Percentiles rank a stretch among this genome's conserved stretches.
phyloP scores from a whole-genome alignment of 2,888 invertebrate genomes.

The Caenorhabditis sp. region DNA sequence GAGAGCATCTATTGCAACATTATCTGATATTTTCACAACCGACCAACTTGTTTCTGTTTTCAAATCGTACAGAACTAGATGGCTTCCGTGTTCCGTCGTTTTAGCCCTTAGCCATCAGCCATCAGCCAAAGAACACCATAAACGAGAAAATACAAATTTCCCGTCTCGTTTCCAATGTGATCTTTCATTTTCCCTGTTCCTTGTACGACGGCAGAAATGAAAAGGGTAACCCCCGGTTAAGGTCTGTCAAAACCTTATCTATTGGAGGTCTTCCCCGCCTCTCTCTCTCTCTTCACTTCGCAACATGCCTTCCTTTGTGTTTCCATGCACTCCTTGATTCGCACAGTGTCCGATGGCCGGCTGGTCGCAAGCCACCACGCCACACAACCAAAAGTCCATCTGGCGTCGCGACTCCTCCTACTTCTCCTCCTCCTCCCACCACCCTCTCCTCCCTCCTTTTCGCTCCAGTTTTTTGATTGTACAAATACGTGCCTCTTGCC shows the following conservation, averaged over 20 bases:
- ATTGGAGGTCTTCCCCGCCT: constrained; percentile 7
- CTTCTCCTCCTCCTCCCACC: too few species aligned
- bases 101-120: too few species aligned
- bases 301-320: constrained; percentile 58
- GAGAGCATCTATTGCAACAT: constrained; percentile 51
- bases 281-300: constrained; percentile 24
- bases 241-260: constrained; percentile 5
- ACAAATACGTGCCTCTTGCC: constrained; percentile 44
- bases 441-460: constrained; percentile 27
- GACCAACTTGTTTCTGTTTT: too few species aligned
- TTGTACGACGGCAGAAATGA: constrained; percentile 12
- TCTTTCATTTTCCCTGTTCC: constrained; percentile 34
- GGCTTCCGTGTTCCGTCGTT: too few species aligned
- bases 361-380: constrained; percentile 25
- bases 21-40: constrained; percentile 14
- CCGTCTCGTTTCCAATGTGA: background rate
- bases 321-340: constrained; percentile 26
- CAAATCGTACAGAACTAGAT: too few species aligned
- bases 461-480: constrained; percentile 48
- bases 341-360: constrained; percentile 9
- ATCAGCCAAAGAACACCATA: background rate
- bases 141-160: background rate
- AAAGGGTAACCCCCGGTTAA: constrained; percentile 55
- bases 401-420: constrained; percentile 37
- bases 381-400: constrained; percentile 53